Evolutionary conservation across 2,888 invertebrate species (phyloP), one percentile per base, ranked within the genome.

Genomic region (Eurytoma californica): DNA sequence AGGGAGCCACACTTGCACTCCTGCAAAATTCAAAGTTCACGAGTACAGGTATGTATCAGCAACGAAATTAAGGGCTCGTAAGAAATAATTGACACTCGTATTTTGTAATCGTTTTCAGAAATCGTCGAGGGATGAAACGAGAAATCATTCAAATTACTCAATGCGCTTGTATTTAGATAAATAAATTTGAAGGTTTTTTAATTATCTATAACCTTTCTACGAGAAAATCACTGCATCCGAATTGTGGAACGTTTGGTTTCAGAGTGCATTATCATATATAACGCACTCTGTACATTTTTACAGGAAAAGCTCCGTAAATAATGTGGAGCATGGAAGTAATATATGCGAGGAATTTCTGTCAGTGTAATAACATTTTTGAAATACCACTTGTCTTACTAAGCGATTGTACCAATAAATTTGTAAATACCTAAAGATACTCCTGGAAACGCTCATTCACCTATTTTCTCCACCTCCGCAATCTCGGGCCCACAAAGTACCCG

Each of bases 111-210:
- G 28, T 24, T 53, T 86, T 18, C 79, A 89, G 89, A 81, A 88
- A 86, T 75, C 88, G 89, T 72, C 86, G 89, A 77, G 89, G 89
- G 72, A 84, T 85, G 18, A 86, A 85, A 79, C 84, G 89, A 77
- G 90, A 90, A 81, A 86, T 90, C 39, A 89, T 90, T 78, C 87
- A 89, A 82, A 89, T 90, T 57, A 87, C 87, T 18, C 87, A 89
- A 75, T 90, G 90, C 72, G 88, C 89, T 49, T 90, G 90, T 79
- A 86, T 90, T 75, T 90, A 84, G 81, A 67, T 39, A 1, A n/a
- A n/a, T 1, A 9, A 39, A 7, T 9, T 9, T 39, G 9, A 55
- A 28, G 20, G 57, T 1, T 61, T 14, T 16, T 30, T 16, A 5
- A 16, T 3, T 24, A 24, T 24, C 24, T 24, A 1, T 2, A 24